Evolutionary conservation across 2,888 invertebrate species (phyloP), one percentile per base, ranked within the genome.

Genomic region (Noctua comes): DNA sequence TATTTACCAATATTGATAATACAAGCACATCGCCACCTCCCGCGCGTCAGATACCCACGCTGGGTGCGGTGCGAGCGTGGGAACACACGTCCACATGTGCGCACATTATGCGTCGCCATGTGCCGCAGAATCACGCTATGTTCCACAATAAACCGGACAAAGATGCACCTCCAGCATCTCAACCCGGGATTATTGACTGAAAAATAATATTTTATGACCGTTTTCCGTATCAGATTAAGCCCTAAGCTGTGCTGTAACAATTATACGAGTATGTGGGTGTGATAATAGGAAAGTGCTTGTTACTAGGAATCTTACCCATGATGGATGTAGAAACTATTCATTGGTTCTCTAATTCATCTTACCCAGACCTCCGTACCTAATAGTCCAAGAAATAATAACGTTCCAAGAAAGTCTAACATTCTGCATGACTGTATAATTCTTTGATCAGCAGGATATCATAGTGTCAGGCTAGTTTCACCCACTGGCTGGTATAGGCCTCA

Each of bases 101-200:
- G 74, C 31, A 62, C 81, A 87, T 82, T 83, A 87, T 83, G 88
- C 87, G 81, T 24, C 75, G 79, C 73, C 88, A 87, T 87, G 88
- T 88, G 88, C 77, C 68, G 36, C 64, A 64, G 48, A 40, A 70
- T 65, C 64, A 64, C 73, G 65, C 31, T 57, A 70, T 73, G 27
- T 24, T 36, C 40, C 48, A 73, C 51, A 40, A 70, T 75, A 36
- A 59, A 51, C 68, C 62, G 43, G 18, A 73, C 68, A 59, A 83
- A 48, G 46, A 71, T 48, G 75, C 70, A 73, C 54, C 51, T 72
- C 59, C 59, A 59, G 75, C 73, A 76, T 46, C 70, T 31, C 64
- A 27, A 13, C n/a, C 36, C 40, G n/a, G 40, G 43, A 66, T 76
- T 71, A 71, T 79, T 73, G 6, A 36, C 27, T 68, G 11, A n/a